Evolutionary conservation across 2,888 invertebrate species (phyloP).

Genomic region (Nomada ferruginata): DNA sequence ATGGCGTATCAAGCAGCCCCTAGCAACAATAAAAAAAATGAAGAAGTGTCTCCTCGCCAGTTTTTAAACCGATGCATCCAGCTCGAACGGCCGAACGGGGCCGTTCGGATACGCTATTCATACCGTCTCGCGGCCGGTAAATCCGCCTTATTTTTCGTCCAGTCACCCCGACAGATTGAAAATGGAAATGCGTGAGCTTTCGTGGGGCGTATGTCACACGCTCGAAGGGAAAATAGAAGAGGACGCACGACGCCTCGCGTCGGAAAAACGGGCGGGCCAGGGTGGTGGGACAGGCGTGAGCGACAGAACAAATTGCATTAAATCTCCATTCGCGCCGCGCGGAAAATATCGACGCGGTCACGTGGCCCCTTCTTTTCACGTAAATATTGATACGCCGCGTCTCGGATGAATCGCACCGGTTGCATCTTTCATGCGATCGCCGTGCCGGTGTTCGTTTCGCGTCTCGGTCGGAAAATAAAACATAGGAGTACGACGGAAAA

Average conservation of each 20-base stretch:
- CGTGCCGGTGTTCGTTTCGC: background rate
- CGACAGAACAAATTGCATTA: conserved; percentile 54
- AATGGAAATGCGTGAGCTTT: conserved; percentile 36
- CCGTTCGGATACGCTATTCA: conserved; percentile 25
- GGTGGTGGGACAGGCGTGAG: conserved; percentile 1
- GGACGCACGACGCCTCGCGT: background rate
- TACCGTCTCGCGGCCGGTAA: conserved; percentile 1
- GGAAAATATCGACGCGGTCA: conserved; percentile 49
- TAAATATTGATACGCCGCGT: conserved; percentile 52
- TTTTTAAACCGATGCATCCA: background rate
- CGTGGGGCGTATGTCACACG: conserved; percentile 1
- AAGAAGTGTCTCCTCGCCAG: background rate
- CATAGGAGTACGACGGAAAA: background rate
- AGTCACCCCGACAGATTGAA: conserved; percentile 22
- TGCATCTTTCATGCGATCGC: conserved; percentile 47
- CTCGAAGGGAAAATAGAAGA: background rate
- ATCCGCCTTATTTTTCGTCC: conserved; percentile 22
- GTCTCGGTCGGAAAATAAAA: conserved; percentile 20
- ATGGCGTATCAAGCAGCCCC: background rate
- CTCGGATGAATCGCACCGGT: conserved; percentile 45
- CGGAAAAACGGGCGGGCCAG: background rate
- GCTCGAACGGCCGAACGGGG: background rate
- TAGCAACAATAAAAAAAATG: background rate
- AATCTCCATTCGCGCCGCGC: conserved; percentile 47
- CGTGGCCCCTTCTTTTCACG: conserved; percentile 10